Conservation (phyloP, 2,888 invertebrate genomes). For the Polydrusus pterygomalis region DNA sequence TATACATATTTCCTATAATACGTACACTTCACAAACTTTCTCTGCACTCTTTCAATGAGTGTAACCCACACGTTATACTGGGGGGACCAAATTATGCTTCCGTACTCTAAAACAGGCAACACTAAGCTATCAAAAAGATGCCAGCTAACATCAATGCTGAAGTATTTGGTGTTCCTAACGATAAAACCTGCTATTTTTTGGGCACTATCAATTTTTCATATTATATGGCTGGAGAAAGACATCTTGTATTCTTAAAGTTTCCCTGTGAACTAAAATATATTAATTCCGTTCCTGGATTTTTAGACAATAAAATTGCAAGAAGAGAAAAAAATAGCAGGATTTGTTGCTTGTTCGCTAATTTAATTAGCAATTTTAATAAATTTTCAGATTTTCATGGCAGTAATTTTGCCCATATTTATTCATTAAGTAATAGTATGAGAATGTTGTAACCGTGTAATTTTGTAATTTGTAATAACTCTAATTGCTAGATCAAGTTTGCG, state of each 20-base stretch:
- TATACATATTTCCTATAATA: too few relatives aligned
- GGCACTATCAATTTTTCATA: too few relatives aligned
- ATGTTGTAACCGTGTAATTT: neutral
- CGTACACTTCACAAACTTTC: too few relatives aligned
- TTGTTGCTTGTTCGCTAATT: neutral
- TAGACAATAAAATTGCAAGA: neutral
- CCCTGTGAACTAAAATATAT: neutral
- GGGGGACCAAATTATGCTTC: too few relatives aligned
- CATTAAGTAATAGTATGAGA: neutral
- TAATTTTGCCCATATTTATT: slow-evolving; percentile 1
- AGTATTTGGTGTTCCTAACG: too few relatives aligned
- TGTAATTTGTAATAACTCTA: neutral
- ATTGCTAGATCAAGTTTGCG: neutral
- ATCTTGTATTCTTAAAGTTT: neutral
- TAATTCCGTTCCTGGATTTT: neutral
- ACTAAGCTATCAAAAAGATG: too few relatives aligned
- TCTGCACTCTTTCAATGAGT: too few relatives aligned
- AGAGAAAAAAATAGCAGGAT: neutral
- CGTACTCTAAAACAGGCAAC: too few relatives aligned
- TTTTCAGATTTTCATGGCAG: neutral
- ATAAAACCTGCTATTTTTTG: too few relatives aligned
- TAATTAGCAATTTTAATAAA: neutral
- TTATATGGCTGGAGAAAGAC: too few relatives aligned
- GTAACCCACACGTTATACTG: too few relatives aligned
- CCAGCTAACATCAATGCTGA: too few relatives aligned